These are phyloP conservation scores for Ochlodes sylvanus DNA, from an alignment of 2,888 invertebrate genomes.

Conservation along the genomic window DNA sequence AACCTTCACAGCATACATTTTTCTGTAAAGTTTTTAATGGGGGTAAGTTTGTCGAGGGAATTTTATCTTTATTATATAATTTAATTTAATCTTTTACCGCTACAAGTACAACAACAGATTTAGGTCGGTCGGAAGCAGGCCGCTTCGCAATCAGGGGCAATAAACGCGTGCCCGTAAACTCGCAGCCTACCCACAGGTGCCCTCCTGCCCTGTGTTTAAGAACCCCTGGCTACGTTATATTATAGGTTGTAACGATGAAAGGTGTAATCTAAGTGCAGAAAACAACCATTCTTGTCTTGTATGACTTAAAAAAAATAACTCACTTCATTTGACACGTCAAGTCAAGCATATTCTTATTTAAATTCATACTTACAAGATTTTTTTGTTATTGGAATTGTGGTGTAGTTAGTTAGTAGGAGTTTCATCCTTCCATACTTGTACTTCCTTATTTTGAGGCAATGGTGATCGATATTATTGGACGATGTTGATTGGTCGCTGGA, in stretches of 20 bases:
- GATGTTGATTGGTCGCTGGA: no score
- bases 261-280: constrained; percentile 32
- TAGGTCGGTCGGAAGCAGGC: constrained; percentile 37
- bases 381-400: no score
- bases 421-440: no score
- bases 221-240: constrained; percentile 30
- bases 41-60: no score
- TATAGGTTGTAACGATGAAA: constrained; percentile 33
- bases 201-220: constrained; percentile 45
- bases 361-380: no score
- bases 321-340: constrained; percentile 20
- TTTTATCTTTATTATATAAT: not conserved
- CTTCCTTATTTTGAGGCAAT: no score
- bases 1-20: no score
- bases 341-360: no score
- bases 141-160: constrained; percentile 55
- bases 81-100: not conserved
- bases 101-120: not conserved
- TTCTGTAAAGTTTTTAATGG: no score
- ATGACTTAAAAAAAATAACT: constrained; percentile 1
- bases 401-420: no score
- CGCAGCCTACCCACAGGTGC: constrained; percentile 59
- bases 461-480: no score
- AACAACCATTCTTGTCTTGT: constrained; percentile 28
- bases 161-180: constrained; percentile 48